Base-by-base conservation (phyloP, 2,113 vertebrate species). In the Chaetodon trifascialis region DNA sequence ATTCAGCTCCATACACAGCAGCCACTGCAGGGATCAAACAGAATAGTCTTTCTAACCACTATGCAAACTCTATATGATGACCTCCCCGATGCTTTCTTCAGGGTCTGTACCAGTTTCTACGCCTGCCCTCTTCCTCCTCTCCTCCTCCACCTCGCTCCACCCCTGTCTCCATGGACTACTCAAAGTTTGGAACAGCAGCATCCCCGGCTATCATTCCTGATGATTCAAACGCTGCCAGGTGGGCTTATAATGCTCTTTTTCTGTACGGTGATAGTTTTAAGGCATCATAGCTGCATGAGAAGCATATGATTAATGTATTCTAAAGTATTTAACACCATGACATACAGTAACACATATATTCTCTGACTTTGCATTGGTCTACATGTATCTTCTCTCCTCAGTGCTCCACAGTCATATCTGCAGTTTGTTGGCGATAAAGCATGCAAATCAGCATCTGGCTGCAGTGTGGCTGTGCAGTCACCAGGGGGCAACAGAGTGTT, bases 101-200 rank as follows among this genome's bases (percentile, higher is more conserved):
- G 97, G 96, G 97, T 44, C 90, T 98, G 17, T 97, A 95, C 85
- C 97, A 97, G 86, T 98, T 95, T 16, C 93, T 98, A 14, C 86
- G 72, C 1, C 94, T 92, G 0, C 86, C 77, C 1, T 86, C 82
- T 0, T 90, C 76, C 10, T 83, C 79, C 7, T 73, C 67, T 44
- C 40, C 75, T 6, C 54, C 71, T 60, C 73, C 75, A 5, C 70
- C 83, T 49, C 88, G 64, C n/a, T 88, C 79, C 38, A 66, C 80
- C 0, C 86, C 91, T 0, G 38, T 87, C 30, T 71, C 82, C 3
- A 30, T 97, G 46, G 94, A 95, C 87, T 97, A 95, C 69, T 77
- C 91, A 11, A 90, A 69, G 7, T 98, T 97, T 75, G 91, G 95
- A n/a, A 85, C 89, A 0, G 78, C 92, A 19, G 71, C 83, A 0